phyloP scores from a whole-genome alignment of 1,140 invertebrate species.

The Macrobrachium nipponense region DNA sequence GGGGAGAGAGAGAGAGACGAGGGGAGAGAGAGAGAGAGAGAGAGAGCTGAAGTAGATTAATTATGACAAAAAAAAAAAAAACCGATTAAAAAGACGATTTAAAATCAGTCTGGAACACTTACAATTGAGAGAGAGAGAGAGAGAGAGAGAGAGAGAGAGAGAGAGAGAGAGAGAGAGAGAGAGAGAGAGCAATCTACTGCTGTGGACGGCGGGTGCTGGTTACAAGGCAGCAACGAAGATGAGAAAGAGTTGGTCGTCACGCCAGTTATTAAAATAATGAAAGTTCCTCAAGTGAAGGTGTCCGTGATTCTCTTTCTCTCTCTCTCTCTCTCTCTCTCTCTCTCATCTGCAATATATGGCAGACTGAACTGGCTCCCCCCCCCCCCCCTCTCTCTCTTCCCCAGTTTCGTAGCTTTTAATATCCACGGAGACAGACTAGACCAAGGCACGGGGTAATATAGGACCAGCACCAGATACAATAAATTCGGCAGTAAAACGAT shows the following conservation, averaged over 20 bases:
- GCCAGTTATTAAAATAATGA: too few relatives aligned
- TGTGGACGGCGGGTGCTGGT: too few relatives aligned
- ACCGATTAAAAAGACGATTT: too few relatives aligned
- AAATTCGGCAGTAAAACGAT: too few relatives aligned
- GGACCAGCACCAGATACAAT: too few relatives aligned
- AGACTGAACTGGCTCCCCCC: not conserved
- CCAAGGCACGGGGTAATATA: too few relatives aligned
- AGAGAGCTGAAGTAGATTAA: not conserved
- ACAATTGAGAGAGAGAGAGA: not conserved
- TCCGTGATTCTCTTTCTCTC: not conserved
- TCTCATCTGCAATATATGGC: constrained; percentile 4
- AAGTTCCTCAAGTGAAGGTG: not conserved
- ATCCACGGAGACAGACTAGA: too few relatives aligned
- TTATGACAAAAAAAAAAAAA: too few relatives aligned
- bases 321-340: constrained; percentile 25
- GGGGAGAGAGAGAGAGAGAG: not conserved
- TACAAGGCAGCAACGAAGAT: too few relatives aligned
- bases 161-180: not conserved
- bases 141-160: constrained; percentile 1
- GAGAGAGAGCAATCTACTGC: too few relatives aligned
- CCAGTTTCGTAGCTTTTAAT: too few relatives aligned
- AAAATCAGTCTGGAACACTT: too few relatives aligned
- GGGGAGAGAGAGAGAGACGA: constrained; percentile 13
- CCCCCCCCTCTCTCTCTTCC: not conserved
- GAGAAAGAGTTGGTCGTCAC: not conserved